These are phyloP conservation scores for Schizotus pectinicornis DNA, from an alignment of 2,888 invertebrate genomes.

Conservation along the genomic window DNA sequence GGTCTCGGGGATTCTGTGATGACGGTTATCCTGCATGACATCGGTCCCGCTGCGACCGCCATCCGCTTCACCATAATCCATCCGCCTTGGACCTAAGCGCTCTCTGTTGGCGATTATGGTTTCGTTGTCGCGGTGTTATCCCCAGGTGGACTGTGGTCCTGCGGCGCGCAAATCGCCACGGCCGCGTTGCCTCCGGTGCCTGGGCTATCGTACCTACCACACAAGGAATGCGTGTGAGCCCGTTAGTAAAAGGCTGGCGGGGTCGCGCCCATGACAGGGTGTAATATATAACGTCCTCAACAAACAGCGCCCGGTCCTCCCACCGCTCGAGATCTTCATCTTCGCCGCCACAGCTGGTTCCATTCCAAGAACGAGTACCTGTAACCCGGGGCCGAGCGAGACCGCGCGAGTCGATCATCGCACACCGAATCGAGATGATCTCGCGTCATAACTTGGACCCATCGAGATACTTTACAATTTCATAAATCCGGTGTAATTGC, in stretches of 20 bases:
- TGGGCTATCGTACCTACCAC: conserved; percentile 43
- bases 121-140: neutral
- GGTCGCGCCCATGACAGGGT: conserved; percentile 52
- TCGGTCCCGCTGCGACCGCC: too few relatives aligned
- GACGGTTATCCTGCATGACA: too few relatives aligned
- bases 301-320: conserved; percentile 52
- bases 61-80: too few relatives aligned
- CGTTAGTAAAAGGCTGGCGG: conserved; percentile 50
- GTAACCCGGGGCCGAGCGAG: conserved; percentile 23
- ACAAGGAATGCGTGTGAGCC: conserved; percentile 50
- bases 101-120: too few relatives aligned
- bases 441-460: neutral
- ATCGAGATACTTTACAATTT: conserved; percentile 23
- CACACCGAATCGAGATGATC: conserved; percentile 17
- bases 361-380: conserved; percentile 46
- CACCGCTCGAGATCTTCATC: conserved; percentile 53
- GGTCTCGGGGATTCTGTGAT: too few relatives aligned
- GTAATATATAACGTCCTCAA: conserved; percentile 54
- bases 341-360: conserved; percentile 41
- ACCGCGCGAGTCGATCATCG: neutral
- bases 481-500: conserved; percentile 27
- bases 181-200: conserved; percentile 29
- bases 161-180: conserved; percentile 19
- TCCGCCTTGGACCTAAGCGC: too few relatives aligned
- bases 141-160: conserved; percentile 23